These are phyloP conservation scores for Cydia strobilella DNA, from an alignment of 1,140 invertebrate species.

Conservation along the genomic window DNA sequence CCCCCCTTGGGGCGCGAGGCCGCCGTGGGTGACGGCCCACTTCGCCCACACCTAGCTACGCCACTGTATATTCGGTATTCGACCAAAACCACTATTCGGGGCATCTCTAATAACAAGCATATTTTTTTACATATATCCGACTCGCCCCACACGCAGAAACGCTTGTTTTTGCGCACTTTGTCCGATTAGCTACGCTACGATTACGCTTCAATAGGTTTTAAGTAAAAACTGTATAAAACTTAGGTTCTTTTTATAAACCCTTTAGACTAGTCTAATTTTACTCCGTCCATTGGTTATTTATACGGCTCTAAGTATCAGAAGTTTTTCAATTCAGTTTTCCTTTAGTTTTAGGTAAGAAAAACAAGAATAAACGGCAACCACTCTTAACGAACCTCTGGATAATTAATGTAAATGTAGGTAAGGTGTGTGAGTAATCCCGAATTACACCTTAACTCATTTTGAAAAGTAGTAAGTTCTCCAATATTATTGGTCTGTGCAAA, in stretches of 20 bases:
- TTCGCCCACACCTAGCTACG: too few species aligned
- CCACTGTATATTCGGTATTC: too few species aligned
- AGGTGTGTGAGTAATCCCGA: too few species aligned
- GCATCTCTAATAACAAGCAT: too few species aligned
- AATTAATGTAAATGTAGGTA: too few species aligned
- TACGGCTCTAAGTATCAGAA: too few species aligned
- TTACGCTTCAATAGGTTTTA: slow-evolving; percentile 1
- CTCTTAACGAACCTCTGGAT: too few species aligned
- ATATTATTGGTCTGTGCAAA: neutral
- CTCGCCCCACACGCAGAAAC: neutral
- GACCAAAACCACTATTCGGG: too few species aligned
- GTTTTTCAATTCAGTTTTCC: neutral
- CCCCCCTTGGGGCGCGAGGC: too few species aligned
- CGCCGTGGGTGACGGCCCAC: too few species aligned
- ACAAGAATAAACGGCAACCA: too few species aligned
- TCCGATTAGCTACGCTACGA: slow-evolving; percentile 14
- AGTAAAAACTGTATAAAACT: slow-evolving; percentile 16
- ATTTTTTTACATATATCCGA: neutral
- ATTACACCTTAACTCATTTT: neutral
- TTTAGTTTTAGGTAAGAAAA: too few species aligned
- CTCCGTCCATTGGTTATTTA: neutral
- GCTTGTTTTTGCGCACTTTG: neutral
- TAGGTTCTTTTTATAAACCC: neutral
- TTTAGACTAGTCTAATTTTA: neutral
- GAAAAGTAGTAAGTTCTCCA: neutral